phyloP scores from a whole-genome alignment of 2,797 vertebrate genomes.

The Steatocranus sp. region DNA sequence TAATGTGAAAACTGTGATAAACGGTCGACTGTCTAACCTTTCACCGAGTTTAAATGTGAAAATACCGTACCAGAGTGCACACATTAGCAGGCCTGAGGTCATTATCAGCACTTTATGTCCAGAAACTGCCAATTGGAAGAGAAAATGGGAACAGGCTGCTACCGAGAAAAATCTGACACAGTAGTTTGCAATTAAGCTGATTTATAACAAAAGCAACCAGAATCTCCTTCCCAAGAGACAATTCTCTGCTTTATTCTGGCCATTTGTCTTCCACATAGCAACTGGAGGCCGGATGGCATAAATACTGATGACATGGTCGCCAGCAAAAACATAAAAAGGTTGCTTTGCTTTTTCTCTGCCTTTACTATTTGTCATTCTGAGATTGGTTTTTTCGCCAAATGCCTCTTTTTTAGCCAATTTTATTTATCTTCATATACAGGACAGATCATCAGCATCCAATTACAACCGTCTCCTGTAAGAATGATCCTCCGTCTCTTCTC shows the following conservation, averaged over 20 bases:
- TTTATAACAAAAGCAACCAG: slow-evolving; percentile 5
- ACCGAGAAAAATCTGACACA: background rate
- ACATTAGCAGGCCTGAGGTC: slow-evolving; percentile 13
- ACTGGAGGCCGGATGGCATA: background rate
- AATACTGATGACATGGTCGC: background rate
- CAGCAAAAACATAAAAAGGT: slow-evolving; percentile 24
- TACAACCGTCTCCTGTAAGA: background rate
- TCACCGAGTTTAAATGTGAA: background rate
- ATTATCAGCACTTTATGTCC: slow-evolving; percentile 32
- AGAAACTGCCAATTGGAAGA: background rate
- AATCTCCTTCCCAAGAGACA: background rate
- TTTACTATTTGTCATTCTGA: background rate
- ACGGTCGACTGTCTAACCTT: background rate
- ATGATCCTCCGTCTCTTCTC: background rate
- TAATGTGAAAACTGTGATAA: background rate
- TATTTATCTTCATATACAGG: background rate
- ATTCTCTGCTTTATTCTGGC: background rate
- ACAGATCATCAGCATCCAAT: background rate
- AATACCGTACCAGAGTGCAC: background rate
- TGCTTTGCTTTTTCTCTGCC: background rate
- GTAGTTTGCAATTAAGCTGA: slow-evolving; percentile 29
- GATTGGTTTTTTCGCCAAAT: background rate
- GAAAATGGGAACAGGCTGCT: background rate
- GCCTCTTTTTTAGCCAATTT: background rate
- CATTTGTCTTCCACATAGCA: background rate